Conservation (phyloP, 2,113 vertebrate genomes). For the Illadopsis cleaveri region DNA sequence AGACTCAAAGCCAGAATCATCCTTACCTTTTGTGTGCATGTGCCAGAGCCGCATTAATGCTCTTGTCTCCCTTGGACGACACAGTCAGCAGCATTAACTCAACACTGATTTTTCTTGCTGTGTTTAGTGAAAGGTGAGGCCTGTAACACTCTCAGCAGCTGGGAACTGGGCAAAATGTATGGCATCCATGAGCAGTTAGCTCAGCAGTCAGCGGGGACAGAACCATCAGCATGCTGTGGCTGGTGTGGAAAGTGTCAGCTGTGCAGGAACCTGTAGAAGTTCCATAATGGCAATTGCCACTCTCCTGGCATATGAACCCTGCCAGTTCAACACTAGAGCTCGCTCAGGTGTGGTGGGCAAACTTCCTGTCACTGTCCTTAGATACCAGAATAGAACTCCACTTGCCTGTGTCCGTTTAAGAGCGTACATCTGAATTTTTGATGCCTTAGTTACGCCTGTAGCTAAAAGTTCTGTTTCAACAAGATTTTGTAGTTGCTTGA, state of each 20-base stretch:
- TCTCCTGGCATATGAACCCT: background rate
- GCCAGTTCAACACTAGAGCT: background rate
- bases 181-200: background rate
- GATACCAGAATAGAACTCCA: background rate
- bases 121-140: background rate
- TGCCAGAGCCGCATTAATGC: fast-evolving
- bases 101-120: background rate
- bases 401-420: background rate
- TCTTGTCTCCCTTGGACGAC: background rate
- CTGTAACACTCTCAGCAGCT: background rate
- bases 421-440: background rate
- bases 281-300: background rate
- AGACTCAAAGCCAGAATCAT: background rate
- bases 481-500: background rate
- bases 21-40: background rate
- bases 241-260: background rate
- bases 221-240: fast-evolving
- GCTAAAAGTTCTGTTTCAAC: background rate
- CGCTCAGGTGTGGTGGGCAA: background rate
- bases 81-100: background rate
- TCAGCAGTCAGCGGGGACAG: background rate
- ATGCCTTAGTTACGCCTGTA: background rate
- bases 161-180: background rate
- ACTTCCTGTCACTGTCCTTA: background rate
- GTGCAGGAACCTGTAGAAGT: background rate